Evolutionary conservation across 2,113 vertebrate genomes (phyloP).

Genomic region (Odocoileus hemionus): DNA sequence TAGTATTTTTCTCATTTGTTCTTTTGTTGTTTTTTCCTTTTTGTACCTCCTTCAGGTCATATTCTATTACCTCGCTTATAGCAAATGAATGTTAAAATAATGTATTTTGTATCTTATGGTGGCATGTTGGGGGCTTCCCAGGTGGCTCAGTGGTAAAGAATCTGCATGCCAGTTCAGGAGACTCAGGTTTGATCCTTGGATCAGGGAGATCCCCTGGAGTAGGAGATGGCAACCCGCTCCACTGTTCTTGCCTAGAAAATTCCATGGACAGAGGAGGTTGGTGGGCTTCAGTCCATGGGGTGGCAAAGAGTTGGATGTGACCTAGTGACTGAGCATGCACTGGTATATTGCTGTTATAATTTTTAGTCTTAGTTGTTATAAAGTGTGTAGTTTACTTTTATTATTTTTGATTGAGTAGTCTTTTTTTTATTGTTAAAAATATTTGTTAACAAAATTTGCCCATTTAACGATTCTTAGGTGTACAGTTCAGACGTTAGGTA

Average conservation of each 20-base stretch:
- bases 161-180: neutral
- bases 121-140: neutral
- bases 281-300: neutral
- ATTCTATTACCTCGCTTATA: neutral
- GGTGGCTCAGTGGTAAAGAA: neutral
- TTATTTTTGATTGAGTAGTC: neutral
- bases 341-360: neutral
- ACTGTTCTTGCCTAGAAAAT: neutral
- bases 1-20: neutral
- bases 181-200: neutral
- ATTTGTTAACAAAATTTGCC: neutral
- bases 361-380: neutral
- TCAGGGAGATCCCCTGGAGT: neutral
- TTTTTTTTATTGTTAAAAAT: neutral
- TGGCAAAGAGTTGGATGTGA: neutral
- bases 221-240: neutral
- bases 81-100: neutral
- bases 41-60: neutral
- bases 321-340: neutral
- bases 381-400: neutral
- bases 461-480: neutral
- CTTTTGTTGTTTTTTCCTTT: neutral
- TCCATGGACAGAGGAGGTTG: neutral
- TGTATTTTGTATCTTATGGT: neutral
- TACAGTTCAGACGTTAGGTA: neutral